Evolutionary conservation across 2,888 invertebrate species (phyloP).

Genomic region (Ectropis crepuscularia): DNA sequence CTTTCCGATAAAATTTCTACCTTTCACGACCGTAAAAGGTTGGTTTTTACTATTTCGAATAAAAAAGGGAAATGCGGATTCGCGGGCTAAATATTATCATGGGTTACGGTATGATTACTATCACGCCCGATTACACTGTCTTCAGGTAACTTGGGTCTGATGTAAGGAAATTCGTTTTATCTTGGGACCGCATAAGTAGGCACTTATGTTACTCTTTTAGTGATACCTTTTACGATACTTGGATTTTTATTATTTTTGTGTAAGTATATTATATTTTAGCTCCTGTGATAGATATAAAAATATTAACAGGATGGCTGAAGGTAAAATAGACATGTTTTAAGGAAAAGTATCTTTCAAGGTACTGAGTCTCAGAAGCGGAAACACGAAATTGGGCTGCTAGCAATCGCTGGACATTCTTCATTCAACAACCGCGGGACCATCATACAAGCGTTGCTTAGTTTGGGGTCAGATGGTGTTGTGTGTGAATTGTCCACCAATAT

Average conservation of each 20-base stretch:
- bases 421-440: too few species aligned
- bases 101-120: constrained; percentile 42
- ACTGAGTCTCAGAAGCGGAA: too few species aligned
- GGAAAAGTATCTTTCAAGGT: too few species aligned
- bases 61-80: constrained; percentile 45
- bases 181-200: constrained; percentile 25
- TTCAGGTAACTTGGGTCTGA: constrained; percentile 34
- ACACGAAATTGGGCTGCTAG: too few species aligned
- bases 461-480: too few species aligned
- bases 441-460: too few species aligned
- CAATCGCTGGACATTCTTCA: too few species aligned
- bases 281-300: too few species aligned
- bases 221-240: constrained; percentile 2
- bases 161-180: constrained; percentile 36
- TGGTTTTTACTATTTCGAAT: constrained; percentile 43
- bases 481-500: too few species aligned
- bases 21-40: constrained; percentile 42
- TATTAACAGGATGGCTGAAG: too few species aligned
- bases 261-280: too few species aligned
- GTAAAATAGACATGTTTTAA: too few species aligned
- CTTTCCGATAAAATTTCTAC: constrained; percentile 58
- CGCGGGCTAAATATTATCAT: constrained; percentile 45
- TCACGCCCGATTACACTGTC: constrained; percentile 40
- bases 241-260: constrained; percentile 4
- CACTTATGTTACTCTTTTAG: constrained; percentile 1